Base-by-base conservation (phyloP, 2,888 invertebrate genomes). In the Drosophila barbarae region DNA sequence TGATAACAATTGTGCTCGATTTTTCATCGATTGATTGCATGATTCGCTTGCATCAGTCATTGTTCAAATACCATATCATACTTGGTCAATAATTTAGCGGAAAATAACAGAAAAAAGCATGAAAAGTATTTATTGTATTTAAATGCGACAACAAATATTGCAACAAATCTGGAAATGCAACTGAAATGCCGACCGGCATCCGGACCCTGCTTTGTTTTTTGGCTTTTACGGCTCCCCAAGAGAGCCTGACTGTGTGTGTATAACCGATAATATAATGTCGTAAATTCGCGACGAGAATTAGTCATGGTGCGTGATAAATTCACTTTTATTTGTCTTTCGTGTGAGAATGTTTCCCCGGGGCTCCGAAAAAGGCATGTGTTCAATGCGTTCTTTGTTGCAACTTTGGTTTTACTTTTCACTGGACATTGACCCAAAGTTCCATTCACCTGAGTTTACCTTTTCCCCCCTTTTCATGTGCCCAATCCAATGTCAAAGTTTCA, bases 271-370 rank as follows among this genome's bases (percentile, higher is more conserved):
- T 70, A 73, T 68, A 58, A 65, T 78, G 79, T 74, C 82, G 74
- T 82, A 84, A 82, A 82, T 76, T 68, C 26, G 58, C 36, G 39
- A n/a, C 36, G 59, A 28, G 64, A 77, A 82, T 82, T 84, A 82
- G 83, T 82, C 82, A 82, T 72, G 80, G 70, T 80, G 78, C 84
- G 83, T 82, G 80, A 82, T 84, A 84, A 82, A 82, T 82, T 76
- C 69, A 66, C 76, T 80, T 84, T 82, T 82, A 84, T 82, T 84
- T 82, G 75, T 68, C 76, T 76, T 80, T 83, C 79, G 79, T 83
- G 83, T 83, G 83, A 77, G 83, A 79, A 83, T 79, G 76, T 52
- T 53, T 77, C 74, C 66, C 55, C 61, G 18, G 26, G 32, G 28
- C 52, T 18, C 26, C 44, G 15, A 49, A 51, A 21, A 52, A 26